These are phyloP conservation scores for Elegia similella DNA, from an alignment of 2,888 invertebrate genomes.

Conservation along the genomic window DNA sequence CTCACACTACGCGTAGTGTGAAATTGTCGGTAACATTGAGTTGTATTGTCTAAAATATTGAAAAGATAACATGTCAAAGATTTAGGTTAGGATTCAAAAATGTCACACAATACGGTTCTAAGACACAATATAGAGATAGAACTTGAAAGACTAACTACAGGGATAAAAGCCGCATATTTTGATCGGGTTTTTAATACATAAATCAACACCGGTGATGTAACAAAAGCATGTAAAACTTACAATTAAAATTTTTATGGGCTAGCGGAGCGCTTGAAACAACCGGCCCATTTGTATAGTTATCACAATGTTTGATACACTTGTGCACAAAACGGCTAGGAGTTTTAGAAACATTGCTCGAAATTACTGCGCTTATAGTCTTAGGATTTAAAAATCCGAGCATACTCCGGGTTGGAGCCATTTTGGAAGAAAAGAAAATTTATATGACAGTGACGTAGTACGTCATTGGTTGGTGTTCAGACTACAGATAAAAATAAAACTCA, in stretches of 20 bases:
- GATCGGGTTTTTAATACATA: neutral
- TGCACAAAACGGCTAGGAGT: constrained; percentile 74
- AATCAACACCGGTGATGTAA: constrained; percentile 68
- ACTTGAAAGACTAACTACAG: neutral
- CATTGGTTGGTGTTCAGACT: constrained; percentile 15
- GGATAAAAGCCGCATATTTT: neutral
- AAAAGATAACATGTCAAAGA: constrained; percentile 23
- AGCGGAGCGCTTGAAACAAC: constrained; percentile 52
- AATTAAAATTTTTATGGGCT: constrained; percentile 59
- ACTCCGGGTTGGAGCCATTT: constrained; percentile 83
- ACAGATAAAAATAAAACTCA: neutral
- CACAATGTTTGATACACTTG: constrained; percentile 72
- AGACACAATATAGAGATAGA: neutral
- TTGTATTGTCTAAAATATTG: constrained; percentile 27
- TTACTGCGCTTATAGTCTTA: constrained; percentile 78
- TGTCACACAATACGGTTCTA: constrained; percentile 7
- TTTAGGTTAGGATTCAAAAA: constrained; percentile 54
- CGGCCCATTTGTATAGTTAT: constrained; percentile 53
- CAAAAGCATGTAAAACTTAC: constrained; percentile 75
- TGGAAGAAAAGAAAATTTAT: constrained; percentile 44
- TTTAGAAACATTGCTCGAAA: constrained; percentile 72
- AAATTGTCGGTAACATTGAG: constrained; percentile 68
- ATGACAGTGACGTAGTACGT: constrained; percentile 19
- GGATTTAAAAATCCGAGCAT: constrained; percentile 82
- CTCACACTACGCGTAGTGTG: constrained; percentile 78